These are phyloP conservation scores for Rhagonycha fulva DNA, from an alignment of 2,888 invertebrate species.

Conservation along the genomic window DNA sequence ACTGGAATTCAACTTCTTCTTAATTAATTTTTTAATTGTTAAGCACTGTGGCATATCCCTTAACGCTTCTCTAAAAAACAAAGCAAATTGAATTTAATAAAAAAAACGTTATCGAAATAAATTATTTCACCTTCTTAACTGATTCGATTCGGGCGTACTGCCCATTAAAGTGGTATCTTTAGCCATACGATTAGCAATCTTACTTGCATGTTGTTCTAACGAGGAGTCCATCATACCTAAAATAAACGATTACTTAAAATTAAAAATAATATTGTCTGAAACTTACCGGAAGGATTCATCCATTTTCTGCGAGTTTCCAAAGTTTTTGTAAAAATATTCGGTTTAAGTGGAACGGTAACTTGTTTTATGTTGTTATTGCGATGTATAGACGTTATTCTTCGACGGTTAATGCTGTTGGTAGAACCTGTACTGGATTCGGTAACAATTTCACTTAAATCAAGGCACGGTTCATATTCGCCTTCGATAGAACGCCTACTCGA, in stretches of 20 bases:
- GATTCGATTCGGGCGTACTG: conserved; percentile 65
- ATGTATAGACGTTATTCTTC: conserved; percentile 34
- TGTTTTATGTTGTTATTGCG: conserved; percentile 25
- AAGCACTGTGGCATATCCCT: conserved; percentile 71
- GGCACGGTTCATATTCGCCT: background rate
- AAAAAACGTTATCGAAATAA: background rate
- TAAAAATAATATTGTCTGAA: background rate
- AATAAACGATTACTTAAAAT: background rate
- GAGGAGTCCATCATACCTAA: background rate
- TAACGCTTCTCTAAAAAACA: conserved; percentile 63
- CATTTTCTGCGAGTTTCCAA: conserved; percentile 31
- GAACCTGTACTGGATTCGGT: background rate
- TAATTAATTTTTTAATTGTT: conserved; percentile 69
- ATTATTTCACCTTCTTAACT: conserved; percentile 61
- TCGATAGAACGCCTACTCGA: background rate
- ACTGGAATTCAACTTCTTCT: conserved; percentile 63
- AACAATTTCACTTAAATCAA: background rate
- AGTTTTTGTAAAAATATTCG: conserved; percentile 18
- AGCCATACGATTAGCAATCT: conserved; percentile 69
- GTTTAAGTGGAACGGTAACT: background rate
- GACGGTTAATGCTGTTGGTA: background rate
- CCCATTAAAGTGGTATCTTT: conserved; percentile 68
- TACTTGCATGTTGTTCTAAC: conserved; percentile 58
- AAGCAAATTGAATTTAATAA: background rate
- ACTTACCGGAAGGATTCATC: conserved; percentile 28